Evolutionary conservation across 2,888 invertebrate genomes (phyloP).

Genomic region (Phaedon cochleariae): DNA sequence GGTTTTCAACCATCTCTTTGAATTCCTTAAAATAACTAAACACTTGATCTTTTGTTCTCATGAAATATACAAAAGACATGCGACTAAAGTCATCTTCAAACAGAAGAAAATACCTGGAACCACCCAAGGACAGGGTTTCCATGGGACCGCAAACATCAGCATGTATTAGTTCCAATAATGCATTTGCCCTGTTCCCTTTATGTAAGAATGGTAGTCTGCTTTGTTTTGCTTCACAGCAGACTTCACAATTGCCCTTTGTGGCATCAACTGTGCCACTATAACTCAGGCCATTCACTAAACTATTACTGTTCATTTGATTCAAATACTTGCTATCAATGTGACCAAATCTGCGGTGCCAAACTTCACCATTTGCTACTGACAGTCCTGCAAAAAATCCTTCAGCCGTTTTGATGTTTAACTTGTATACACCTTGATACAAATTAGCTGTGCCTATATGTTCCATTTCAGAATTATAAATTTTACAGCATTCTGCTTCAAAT

Average conservation of each 20-base stretch:
- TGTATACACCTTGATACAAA: not conserved
- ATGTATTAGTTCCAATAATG: conserved; percentile 31
- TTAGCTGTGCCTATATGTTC: not conserved
- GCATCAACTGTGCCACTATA: not conserved
- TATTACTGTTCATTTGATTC: conserved; percentile 7
- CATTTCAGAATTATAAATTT: conserved; percentile 1
- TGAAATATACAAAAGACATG: conserved; percentile 9
- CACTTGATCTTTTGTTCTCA: conserved; percentile 15
- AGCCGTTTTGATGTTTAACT: conserved; percentile 33
- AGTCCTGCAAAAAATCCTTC: not conserved
- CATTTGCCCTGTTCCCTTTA: conserved; percentile 14
- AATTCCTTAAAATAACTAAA: conserved; percentile 29
- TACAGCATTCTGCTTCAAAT: conserved; percentile 13
- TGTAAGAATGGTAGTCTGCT: conserved; percentile 45
- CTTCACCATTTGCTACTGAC: conserved; percentile 5
- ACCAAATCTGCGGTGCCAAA: conserved; percentile 30
- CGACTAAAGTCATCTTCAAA: conserved; percentile 36
- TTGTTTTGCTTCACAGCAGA: conserved; percentile 19
- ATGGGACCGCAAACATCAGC: conserved; percentile 25
- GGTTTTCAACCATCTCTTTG: conserved; percentile 31
- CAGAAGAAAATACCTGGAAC: conserved; percentile 15
- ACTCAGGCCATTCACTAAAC: not conserved
- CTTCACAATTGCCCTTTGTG: conserved; percentile 6
- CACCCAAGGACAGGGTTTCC: not conserved
- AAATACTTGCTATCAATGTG: conserved; percentile 31